A percentile compares a stretch with the other conserved stretches of the same genome.
Evolutionary conservation across 2,113 vertebrate species (phyloP).

Genomic region (Riparia riparia): DNA sequence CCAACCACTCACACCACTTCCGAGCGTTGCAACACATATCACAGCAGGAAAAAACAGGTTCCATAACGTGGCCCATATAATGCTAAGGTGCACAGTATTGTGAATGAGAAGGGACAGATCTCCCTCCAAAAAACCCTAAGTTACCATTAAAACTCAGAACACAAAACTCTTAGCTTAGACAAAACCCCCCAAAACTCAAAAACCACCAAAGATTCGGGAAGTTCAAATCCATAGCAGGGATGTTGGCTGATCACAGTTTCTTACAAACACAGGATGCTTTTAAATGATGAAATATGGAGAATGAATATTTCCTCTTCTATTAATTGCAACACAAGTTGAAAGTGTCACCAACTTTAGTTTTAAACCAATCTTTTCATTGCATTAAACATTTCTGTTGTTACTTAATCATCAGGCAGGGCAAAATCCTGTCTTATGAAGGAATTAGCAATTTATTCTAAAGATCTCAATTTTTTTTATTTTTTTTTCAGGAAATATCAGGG

Average conservation of each 20-base stretch:
- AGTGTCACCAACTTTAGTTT: not conserved
- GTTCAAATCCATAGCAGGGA: not conserved
- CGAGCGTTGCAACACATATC: constrained; percentile 20
- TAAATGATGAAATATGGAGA: constrained; percentile 54
- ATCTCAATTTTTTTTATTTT: not conserved
- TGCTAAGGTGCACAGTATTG: not conserved
- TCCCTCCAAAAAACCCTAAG: not conserved
- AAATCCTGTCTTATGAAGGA: not conserved
- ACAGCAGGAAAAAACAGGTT: constrained; percentile 42
- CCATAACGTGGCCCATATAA: not conserved
- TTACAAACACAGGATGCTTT: constrained; percentile 57
- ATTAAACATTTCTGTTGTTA: constrained; percentile 17
- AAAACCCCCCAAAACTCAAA: not conserved
- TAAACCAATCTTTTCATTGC: not conserved
- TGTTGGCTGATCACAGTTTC: not conserved
- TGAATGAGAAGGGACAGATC: not conserved
- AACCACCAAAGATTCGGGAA: not conserved
- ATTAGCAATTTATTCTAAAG: not conserved
- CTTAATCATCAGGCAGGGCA: not conserved
- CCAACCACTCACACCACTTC: constrained; percentile 50
- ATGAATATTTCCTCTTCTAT: constrained; percentile 57
- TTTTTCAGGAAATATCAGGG: not conserved
- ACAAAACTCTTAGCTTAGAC: not conserved
- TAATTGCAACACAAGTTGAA: constrained; percentile 17
- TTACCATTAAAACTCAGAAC: not conserved